Evolutionary conservation across 2,888 invertebrate species (phyloP), one percentile per base, ranked within the genome.

Genomic region (Pollenia angustigena): DNA sequence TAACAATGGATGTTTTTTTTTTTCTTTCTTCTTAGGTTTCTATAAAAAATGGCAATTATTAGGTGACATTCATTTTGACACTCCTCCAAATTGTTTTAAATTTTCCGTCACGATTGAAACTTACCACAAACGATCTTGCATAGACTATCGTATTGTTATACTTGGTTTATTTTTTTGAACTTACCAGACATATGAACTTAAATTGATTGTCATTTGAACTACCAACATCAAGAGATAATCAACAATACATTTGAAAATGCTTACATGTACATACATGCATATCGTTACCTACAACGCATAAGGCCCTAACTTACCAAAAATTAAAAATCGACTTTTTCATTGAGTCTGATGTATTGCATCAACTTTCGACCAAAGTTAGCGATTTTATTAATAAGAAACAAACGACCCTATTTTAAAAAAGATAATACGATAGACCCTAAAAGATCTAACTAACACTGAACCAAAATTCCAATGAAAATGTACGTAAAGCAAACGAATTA

Each of bases 31-130:
- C n/a, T n/a, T n/a, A n/a, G n/a, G n/a, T n/a, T n/a, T n/a, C 16
- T 16, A 52, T 12, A 52, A 40, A 7, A 40, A 66, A 32, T 11
- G 58, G 11, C 40, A 14, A 50, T 18, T 60, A 9, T 66, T 66
- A 60, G 66, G 71, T 83, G 85, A 85, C 87, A 88, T 84, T 83
- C 85, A 81, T 87, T 87, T 80, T 82, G 88, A 87, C 87, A 88
- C 88, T 87, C 88, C 88, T 88, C 81, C 88, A 71, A 81, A 56
- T 81, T 69, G 76, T 81, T 87, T 83, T 32, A 62, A 81, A 60
- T 78, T 81, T 76, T 74, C 50, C 72, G 81, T 87, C 87, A 87
- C 87, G 87, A 84, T 48, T 81, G 60, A n/a, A 68, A 84, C 62
- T 62, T 18, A 44, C 40, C 44, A 32, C 4, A 66, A 58, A 56